Base-by-base conservation (phyloP, 2,888 invertebrate genomes). In the Ectemnius cavifrons region DNA sequence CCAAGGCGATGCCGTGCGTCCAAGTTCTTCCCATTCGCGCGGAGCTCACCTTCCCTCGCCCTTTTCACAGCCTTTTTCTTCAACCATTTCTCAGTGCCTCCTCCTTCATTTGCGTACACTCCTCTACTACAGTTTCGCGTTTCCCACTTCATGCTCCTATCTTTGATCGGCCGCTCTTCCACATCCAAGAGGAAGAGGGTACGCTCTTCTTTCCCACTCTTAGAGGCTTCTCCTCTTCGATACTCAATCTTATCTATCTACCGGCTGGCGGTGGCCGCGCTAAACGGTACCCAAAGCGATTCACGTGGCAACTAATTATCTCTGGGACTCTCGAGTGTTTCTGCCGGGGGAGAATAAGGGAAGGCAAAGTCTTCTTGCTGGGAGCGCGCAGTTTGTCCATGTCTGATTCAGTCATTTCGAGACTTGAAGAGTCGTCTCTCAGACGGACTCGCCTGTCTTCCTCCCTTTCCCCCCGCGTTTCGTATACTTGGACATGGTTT, bases 1-100 rank as follows among this genome's bases (percentile, higher is more conserved):
- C 85, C 80, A 75, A 79, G 37, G 37, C 37, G 37, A 37, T 37
- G 74, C 74, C 83, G 82, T 83, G 83, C 83, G 83, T 86, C 80
- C 77, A 80, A 4, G 8, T 11, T 77, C 79, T 84, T 80, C 82
- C 78, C 79, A 80, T 78, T 79, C 77, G 65, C 69, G 20, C 20
- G 20, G 2, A 20, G 20, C 20, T 20, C 80, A 62, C 73, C 74
- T 74, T 70, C 64, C 69, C 70, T 59, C 57, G 16, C 62, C 27
- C 49, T 71, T 59, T 66, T 56, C 58, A 46, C 57, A 37, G 37
- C 60, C 47, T 52, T 67, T 37, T 37, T 46, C 56, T 27, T 49
- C 57, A 57, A 52, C 63, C 71, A 28, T 45, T 14, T 57, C 28
- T 57, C 46, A 11, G 37, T 49, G 3, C 66, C 68, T 66, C 57